phyloP scores from a whole-genome alignment of 1,140 invertebrate species.

The Brachionus asplanchnoidis region DNA sequence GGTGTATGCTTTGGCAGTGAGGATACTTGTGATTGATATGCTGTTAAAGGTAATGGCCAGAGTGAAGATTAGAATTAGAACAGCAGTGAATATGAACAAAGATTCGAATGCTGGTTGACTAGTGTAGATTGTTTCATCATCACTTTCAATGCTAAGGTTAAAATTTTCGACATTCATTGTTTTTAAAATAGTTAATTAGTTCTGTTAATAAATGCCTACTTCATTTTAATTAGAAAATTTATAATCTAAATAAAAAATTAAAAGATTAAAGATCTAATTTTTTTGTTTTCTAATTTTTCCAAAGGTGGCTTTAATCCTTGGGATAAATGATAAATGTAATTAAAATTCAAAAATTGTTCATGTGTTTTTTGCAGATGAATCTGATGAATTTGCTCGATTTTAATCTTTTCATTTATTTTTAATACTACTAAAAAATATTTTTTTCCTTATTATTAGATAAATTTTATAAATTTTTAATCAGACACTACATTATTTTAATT shows the following conservation, averaged over 20 bases:
- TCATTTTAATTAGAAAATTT: not conserved
- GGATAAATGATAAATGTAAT: not conserved
- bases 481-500: no score
- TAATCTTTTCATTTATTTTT: not conserved
- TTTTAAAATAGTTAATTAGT: not conserved
- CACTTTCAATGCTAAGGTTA: not conserved
- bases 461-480: no score
- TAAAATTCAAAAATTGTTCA: not conserved
- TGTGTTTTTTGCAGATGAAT: no score
- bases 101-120: slow-evolving; percentile 18
- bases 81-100: not conserved
- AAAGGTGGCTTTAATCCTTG: not conserved
- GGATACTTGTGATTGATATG: slow-evolving; percentile 20
- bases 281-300: not conserved
- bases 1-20: not conserved
- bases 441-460: no score
- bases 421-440: no score
- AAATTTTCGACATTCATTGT: not conserved
- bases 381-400: no score
- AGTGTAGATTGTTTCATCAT: not conserved
- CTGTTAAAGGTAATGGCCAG: not conserved
- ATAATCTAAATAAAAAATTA: not conserved
- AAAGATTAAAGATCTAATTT: not conserved
- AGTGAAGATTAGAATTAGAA: slow-evolving; percentile 2
- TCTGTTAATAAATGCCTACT: not conserved